Evolutionary conservation across 2,113 vertebrate species (phyloP).

Genomic region (Eolophus roseicapilla): DNA sequence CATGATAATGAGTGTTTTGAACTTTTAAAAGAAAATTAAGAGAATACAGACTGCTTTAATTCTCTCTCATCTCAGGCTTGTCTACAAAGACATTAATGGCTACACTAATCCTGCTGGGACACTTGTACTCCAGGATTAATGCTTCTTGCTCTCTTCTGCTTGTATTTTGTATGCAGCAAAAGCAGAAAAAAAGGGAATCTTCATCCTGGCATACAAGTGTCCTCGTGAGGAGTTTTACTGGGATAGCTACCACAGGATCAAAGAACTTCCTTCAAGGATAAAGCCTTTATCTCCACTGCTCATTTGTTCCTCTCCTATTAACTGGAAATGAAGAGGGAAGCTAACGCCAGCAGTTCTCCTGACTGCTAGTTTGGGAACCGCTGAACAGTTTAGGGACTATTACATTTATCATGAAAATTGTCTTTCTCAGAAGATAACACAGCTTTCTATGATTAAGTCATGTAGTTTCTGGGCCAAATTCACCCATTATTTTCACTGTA

Average conservation of each 20-base stretch:
- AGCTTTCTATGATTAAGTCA: background rate
- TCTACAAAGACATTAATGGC: background rate
- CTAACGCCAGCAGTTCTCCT: background rate
- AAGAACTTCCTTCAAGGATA: background rate
- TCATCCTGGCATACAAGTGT: background rate
- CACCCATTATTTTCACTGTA: background rate
- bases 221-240: background rate
- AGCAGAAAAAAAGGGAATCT: background rate
- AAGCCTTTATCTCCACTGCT: conserved; percentile 25
- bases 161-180: background rate
- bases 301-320: conserved; percentile 18
- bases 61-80: background rate
- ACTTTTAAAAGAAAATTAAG: background rate
- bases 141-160: background rate
- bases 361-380: background rate
- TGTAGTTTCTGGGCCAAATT: background rate
- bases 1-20: background rate
- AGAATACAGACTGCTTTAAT: background rate
- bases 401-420: background rate
- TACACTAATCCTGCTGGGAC: background rate
- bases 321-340: background rate
- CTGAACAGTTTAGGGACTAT: background rate
- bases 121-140: background rate
- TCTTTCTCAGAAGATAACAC: background rate
- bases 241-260: background rate